A percentile compares a stretch with the other conserved stretches of the same genome.
Evolutionary conservation across 2,797 vertebrate genomes (phyloP).

Genomic region (Aphelocoma californica): DNA sequence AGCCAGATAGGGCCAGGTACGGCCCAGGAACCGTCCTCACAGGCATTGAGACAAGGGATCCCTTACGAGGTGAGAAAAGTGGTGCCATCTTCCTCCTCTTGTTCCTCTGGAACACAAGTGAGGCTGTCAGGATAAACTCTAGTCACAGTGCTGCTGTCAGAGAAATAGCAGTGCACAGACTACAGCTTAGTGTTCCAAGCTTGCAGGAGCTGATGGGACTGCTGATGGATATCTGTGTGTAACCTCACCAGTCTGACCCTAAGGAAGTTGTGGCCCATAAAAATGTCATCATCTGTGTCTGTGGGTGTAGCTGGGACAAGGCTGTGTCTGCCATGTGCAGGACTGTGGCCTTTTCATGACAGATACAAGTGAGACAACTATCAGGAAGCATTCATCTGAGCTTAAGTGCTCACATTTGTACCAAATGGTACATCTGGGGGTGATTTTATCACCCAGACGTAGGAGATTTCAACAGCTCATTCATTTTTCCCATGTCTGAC

Average conservation of each 20-base stretch:
- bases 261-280: neutral
- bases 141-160: neutral
- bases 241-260: neutral
- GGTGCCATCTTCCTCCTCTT: neutral
- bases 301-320: neutral
- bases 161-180: neutral
- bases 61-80: constrained; percentile 70
- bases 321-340: neutral
- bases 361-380: neutral
- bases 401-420: neutral
- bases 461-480: neutral
- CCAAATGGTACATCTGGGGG: neutral
- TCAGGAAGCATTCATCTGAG: neutral
- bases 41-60: constrained; percentile 70
- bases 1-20: constrained; percentile 70
- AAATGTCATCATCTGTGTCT: neutral
- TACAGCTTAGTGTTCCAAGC: neutral
- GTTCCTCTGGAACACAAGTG: neutral
- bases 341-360: neutral
- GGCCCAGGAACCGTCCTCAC: constrained; percentile 82
- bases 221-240: neutral
- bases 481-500: neutral
- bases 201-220: neutral
- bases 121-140: neutral
- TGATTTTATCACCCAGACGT: neutral